phyloP scores from a whole-genome alignment of 2,888 invertebrate genomes.

The Pecten maximus region DNA sequence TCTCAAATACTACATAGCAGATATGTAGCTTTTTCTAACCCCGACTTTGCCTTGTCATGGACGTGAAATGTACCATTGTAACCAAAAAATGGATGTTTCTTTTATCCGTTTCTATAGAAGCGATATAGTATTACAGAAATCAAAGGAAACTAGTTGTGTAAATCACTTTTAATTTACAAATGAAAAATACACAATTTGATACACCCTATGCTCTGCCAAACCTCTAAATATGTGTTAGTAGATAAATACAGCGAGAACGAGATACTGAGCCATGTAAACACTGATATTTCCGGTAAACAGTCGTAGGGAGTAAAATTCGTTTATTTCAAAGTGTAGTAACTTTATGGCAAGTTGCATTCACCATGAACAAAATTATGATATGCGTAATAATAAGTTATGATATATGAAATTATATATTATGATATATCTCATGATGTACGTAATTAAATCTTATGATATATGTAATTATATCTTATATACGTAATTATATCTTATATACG shows the following conservation, averaged over 20 bases:
- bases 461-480: no score
- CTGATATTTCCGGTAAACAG: constrained; percentile 7
- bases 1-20: constrained; percentile 31
- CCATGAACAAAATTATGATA: no score
- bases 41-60: neutral
- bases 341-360: neutral
- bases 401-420: no score
- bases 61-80: neutral
- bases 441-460: no score
- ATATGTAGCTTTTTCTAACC: constrained; percentile 22
- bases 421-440: no score
- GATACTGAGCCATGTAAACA: neutral
- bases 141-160: constrained; percentile 20
- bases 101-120: constrained; percentile 19
- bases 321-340: neutral
- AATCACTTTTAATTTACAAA: constrained; percentile 35
- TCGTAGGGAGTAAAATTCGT: neutral
- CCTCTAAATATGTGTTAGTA: constrained; percentile 9
- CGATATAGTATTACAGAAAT: neutral
- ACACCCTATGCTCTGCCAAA: constrained; percentile 17
- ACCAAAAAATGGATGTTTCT: neutral
- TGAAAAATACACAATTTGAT: constrained; percentile 32
- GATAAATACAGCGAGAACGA: neutral
- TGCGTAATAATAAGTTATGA: neutral
- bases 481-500: no score